Evolutionary conservation across 1,140 invertebrate genomes (phyloP), one percentile per base, ranked within the genome.

Genomic region (Hermetia illucens): DNA sequence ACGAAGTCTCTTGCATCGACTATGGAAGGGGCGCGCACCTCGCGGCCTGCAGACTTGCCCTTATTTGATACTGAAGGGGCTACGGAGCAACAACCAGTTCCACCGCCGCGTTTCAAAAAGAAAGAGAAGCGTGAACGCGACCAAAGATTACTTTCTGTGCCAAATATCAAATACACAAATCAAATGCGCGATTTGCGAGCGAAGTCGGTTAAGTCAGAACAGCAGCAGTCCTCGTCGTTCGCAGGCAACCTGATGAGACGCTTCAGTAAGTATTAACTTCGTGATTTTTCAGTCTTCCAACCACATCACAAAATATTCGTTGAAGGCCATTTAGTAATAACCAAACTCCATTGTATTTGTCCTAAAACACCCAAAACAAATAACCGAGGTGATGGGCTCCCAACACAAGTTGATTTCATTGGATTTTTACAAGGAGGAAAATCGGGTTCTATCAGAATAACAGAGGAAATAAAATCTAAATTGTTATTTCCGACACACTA

Each of bases 231-330:
- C 21, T 63, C 68, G 19, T 68, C 72, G 34, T 77, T 79, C 61
- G 71, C 75, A 44, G 74, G 76, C 50, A 78, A 72, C 68, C 65
- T 84, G 48, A 80, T 81, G 66, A 72, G 80, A 58, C 73, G 79
- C 69, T 81, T 84, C 74, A 82, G 82, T 86, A 83, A 86, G 82
- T 86, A 71, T 71, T 55, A 49, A 63, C 41, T 61, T 47, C 50
- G 36, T 22, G 12, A 16, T 38, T 30, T 13, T 30, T 8, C 24
- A 8, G 8, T 25, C n/a, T 25, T 25, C n/a, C 8, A 25, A 8
- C 8, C 24, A 25, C 24, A 8, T 25, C n/a, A 8, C n/a, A n/a
- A 25, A 8, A 8, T 25, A 25, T 25, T 25, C n/a, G 24, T 25
- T 13, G 5, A 30, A n/a, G 10, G 4, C 29, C 5, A 30, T 13